phyloP scores from a whole-genome alignment of 92 coral and sea anemone genomes.

The Epizoanthus fatuus region DNA sequence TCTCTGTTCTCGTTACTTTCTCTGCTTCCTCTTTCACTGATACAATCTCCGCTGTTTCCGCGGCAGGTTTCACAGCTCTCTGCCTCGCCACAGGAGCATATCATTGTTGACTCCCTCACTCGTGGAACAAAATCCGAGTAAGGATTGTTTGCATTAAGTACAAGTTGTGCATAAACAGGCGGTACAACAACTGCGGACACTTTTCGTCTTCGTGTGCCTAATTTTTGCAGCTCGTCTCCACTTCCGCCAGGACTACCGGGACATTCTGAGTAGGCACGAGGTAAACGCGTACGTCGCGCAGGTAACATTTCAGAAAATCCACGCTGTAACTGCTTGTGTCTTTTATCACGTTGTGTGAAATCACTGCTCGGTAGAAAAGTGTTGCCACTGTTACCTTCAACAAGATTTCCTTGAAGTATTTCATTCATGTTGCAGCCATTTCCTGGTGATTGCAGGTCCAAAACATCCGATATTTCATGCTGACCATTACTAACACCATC shows the following conservation, averaged over 20 bases:
- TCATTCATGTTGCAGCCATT: neutral
- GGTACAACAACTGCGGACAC: constrained; percentile 77
- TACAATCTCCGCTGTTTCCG: constrained; percentile 17
- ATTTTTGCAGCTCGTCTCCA: constrained; percentile 37
- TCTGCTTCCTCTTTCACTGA: neutral
- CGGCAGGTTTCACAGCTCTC: constrained; percentile 67
- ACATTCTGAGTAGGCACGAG: constrained; percentile 4
- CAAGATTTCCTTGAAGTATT: neutral
- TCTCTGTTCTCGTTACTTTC: constrained; percentile 27
- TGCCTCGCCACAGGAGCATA: constrained; percentile 68
- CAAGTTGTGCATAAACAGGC: constrained; percentile 85
- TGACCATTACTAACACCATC: neutral
- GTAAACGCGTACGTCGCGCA: neutral
- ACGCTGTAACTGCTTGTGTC: neutral
- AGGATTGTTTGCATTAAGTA: constrained; percentile 80
- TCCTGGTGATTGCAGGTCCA: neutral
- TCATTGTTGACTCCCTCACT: constrained; percentile 82
- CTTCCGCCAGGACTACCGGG: constrained; percentile 67
- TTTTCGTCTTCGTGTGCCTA: constrained; percentile 70
- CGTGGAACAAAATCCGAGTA: constrained; percentile 92
- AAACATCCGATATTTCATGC: neutral
- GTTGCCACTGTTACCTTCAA: neutral
- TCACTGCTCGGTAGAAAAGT: neutral
- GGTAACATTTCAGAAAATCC: neutral
- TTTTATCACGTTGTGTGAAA: neutral